Conservation (phyloP, 2,797 vertebrate species). For the Ibycter americanus region DNA sequence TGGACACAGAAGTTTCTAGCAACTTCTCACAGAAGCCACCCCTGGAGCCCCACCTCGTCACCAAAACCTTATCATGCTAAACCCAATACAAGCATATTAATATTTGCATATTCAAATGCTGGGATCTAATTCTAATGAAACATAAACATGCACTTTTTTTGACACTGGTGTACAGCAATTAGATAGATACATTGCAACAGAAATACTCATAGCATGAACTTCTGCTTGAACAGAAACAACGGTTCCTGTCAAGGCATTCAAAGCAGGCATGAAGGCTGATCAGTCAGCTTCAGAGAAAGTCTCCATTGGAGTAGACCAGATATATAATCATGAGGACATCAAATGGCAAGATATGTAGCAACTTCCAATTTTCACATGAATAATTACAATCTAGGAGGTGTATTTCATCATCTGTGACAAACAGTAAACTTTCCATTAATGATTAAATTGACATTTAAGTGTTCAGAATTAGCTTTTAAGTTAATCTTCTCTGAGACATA, state of each 20-base stretch:
- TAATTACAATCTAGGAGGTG: neutral
- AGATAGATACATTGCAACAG: neutral
- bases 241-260: neutral
- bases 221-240: neutral
- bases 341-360: neutral
- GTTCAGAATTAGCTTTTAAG: conserved; percentile 27
- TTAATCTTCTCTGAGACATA: conserved; percentile 26
- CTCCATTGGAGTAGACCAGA: neutral
- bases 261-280: neutral
- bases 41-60: fast-evolving
- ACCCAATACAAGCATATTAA: neutral
- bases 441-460: conserved; percentile 48
- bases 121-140: neutral
- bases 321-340: neutral
- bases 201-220: neutral
- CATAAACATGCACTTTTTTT: neutral
- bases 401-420: conserved; percentile 27
- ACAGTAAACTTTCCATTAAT: conserved; percentile 24
- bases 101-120: neutral
- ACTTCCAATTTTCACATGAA: neutral
- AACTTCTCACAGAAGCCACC: neutral
- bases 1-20: fast-evolving
- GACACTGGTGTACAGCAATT: neutral
- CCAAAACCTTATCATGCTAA: neutral
- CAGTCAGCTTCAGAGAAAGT: neutral